phyloP scores from a whole-genome alignment of 1,140 invertebrate species.

The Zaprionus africanus region DNA sequence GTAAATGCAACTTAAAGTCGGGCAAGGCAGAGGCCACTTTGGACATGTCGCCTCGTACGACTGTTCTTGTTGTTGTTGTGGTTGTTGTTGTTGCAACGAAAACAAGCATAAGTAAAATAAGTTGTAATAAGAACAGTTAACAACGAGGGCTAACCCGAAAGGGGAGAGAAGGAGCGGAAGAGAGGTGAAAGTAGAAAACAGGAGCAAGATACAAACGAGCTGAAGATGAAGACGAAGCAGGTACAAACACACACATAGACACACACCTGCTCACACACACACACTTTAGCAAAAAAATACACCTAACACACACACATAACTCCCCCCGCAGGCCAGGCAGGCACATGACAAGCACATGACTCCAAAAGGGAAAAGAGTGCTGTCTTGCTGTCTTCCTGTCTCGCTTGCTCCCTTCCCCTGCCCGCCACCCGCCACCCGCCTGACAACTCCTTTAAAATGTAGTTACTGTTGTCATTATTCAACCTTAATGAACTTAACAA shows the following conservation, averaged over 20 bases:
- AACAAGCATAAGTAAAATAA: constrained; percentile 77
- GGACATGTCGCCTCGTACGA: constrained; percentile 8
- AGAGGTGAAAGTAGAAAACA: constrained; percentile 17
- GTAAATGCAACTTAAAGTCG: constrained; percentile 74
- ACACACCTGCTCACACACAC: constrained; percentile 40
- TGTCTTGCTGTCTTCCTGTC: neutral
- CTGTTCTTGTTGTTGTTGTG: constrained; percentile 21
- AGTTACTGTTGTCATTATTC: constrained; percentile 82
- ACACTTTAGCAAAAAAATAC: neutral
- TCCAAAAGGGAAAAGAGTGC: neutral
- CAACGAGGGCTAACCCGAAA: constrained; percentile 56
- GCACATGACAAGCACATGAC: constrained; percentile 32
- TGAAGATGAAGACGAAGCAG: constrained; percentile 18
- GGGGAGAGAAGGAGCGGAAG: constrained; percentile 26
- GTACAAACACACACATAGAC: constrained; percentile 10
- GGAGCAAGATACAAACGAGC: constrained; percentile 9
- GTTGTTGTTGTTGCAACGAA: constrained; percentile 46
- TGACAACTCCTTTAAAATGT: constrained; percentile 81
- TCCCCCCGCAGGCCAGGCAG: neutral
- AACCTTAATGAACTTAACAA: constrained; percentile 82
- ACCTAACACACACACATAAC: constrained; percentile 24
- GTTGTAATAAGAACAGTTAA: constrained; percentile 82
- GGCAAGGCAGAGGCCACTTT: constrained; percentile 25
- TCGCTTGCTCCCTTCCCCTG: neutral
- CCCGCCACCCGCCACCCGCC: neutral